phyloP scores from a whole-genome alignment of 2,113 vertebrate genomes.

The Oophaga pumilio region DNA sequence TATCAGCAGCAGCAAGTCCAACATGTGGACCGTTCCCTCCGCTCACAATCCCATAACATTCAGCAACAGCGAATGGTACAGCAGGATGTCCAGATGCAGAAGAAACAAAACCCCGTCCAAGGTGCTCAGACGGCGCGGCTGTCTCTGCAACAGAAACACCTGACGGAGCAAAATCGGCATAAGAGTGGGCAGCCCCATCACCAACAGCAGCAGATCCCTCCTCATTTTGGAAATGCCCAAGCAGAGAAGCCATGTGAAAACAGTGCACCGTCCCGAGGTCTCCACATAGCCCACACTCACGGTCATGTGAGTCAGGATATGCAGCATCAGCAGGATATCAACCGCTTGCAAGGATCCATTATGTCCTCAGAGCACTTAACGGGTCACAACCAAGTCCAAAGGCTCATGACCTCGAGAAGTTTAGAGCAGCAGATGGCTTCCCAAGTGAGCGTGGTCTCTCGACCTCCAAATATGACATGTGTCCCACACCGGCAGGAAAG shows the following conservation, averaged over 20 bases:
- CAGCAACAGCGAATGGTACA: slow-evolving; percentile 88
- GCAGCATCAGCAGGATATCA: slow-evolving; percentile 79
- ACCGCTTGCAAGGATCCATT: slow-evolving; percentile 72
- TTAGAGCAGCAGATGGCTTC: slow-evolving; percentile 93
- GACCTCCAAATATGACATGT: slow-evolving; percentile 86
- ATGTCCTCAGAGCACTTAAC: slow-evolving; percentile 72
- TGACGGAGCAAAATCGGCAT: slow-evolving; percentile 74
- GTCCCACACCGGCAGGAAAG: slow-evolving; percentile 90
- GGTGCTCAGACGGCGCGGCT: slow-evolving; percentile 80
- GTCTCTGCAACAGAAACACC: slow-evolving; percentile 86
- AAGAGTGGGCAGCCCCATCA: slow-evolving; percentile 77
- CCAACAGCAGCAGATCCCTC: slow-evolving; percentile 79
- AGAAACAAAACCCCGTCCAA: slow-evolving; percentile 86
- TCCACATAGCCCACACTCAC: slow-evolving; percentile 76
- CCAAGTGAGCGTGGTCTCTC: slow-evolving; percentile 84
- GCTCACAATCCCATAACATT: slow-evolving; percentile 76
- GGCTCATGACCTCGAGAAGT: slow-evolving; percentile 86
- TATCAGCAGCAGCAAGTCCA: slow-evolving; percentile 87
- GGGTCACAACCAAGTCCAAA: slow-evolving; percentile 85
- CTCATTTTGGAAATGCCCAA: slow-evolving; percentile 85
- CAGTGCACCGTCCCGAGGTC: slow-evolving; percentile 76
- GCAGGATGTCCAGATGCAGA: slow-evolving; percentile 91
- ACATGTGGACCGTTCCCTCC: slow-evolving; percentile 79
- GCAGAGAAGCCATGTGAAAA: slow-evolving; percentile 93
- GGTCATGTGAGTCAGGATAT: slow-evolving; percentile 81